Base-by-base conservation (phyloP, 2,797 vertebrate species). In the Phoxinus dragarum region DNA sequence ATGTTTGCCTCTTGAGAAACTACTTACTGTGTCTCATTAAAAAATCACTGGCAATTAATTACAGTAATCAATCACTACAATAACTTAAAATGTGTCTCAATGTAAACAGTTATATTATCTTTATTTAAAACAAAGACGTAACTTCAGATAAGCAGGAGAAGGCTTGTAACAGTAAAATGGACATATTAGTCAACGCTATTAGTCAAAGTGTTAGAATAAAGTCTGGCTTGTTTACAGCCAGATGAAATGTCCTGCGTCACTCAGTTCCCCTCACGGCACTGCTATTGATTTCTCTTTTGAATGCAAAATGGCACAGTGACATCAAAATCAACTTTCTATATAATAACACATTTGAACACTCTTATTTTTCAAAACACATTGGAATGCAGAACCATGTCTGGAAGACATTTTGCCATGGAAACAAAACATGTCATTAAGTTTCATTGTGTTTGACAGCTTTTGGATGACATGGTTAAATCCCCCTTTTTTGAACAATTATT, bases 401-500 rank as follows among this genome's bases (percentile, higher is more conserved):
- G 11, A 82, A 49, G 21, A 83, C 3, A 75, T 66, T 21, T 40
- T 76, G 21, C 72, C 72, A 76, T 76, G 61, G 81, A 67, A 84
- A 84, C 73, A 76, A 76, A 84, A 84, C 59, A 67, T 38, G 8
- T 21, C 82, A 76, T 68, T 75, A 83, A 27, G 44, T 76, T 83
- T 83, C 4, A 83, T 67, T 9, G 54, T 66, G 71, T 83, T 40
- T 83, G 72, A 83, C 72, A 83, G 59, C 23, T 76, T 84, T 77
- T 77, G 61, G 47, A 56, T 84, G 73, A 54, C 56, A 76, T 64
- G 23, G 36, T 76, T 76, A 42, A 76, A 54, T 68, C 73, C 61
- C 10, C 3, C n/a, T 19, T 27, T 76, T 84, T 84, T 12, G 19
- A 84, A 68, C 34, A 56, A 77, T 77, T 68, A 68, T 68, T 47